These are phyloP conservation scores for Passerculus sandwichensis DNA, from an alignment of 2,797 vertebrate species.

Conservation along the genomic window DNA sequence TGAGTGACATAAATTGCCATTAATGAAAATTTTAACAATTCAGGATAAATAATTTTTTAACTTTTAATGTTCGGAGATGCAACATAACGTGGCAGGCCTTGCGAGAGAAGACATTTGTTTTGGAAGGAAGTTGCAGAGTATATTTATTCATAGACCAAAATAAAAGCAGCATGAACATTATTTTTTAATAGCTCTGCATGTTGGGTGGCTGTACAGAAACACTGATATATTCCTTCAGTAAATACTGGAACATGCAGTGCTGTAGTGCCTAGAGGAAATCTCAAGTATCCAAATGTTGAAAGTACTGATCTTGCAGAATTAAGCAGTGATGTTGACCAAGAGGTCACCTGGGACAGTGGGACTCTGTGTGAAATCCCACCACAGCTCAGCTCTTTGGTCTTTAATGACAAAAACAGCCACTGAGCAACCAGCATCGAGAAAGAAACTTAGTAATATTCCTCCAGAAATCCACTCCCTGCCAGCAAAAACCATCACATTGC, in stretches of 20 bases:
- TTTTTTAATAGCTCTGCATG: slow-evolving; percentile 69
- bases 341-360: not conserved
- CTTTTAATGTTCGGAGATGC: slow-evolving; percentile 86
- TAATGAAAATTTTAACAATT: slow-evolving; percentile 94
- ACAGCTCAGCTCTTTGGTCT: not conserved
- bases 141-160: slow-evolving; percentile 72
- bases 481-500: not conserved
- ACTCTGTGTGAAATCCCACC: not conserved
- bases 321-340: slow-evolving; percentile 36
- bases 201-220: slow-evolving; percentile 46
- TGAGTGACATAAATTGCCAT: slow-evolving; percentile 92
- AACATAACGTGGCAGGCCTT: slow-evolving; percentile 68
- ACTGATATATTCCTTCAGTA: slow-evolving; percentile 65
- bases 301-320: slow-evolving; percentile 23
- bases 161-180: slow-evolving; percentile 71
- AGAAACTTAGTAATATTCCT: not conserved
- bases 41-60: slow-evolving; percentile 89
- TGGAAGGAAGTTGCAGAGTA: slow-evolving; percentile 57
- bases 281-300: slow-evolving; percentile 49
- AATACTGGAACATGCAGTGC: slow-evolving; percentile 42
- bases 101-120: slow-evolving; percentile 76
- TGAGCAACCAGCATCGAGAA: not conserved
- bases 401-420: not conserved
- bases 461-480: not conserved
- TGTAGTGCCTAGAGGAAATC: slow-evolving; percentile 48